Base-by-base conservation (phyloP, 1,140 invertebrate species). In the Asobara japonica region DNA sequence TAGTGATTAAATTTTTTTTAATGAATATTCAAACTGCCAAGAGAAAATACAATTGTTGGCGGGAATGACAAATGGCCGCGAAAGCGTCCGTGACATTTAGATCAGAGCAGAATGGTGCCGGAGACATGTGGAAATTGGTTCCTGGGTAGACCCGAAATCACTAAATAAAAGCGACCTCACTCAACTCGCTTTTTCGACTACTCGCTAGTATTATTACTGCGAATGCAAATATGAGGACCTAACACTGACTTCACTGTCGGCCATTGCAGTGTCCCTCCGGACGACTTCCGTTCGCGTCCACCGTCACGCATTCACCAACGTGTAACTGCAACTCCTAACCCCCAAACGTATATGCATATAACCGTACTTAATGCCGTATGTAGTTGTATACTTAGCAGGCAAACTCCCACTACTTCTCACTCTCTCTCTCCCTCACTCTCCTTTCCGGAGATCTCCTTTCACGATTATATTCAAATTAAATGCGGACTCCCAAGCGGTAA, bases 401-500 rank as follows among this genome's bases (percentile, higher is more conserved):
- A 22, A 65, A 51, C 51, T 56, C 51, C 10, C 2, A 56, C 51
- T 25, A 56, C 8, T 10, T 56, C 13, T 16, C n/a, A 29, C 29
- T 48, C 36, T 60, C 60, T 29, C 68, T 60, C 60, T 56, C 45
- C 3, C 45, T 66, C 62, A 66, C 70, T n/a, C 60, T 1, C 38
- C 30, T 60, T 30, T 82, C 74, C 80, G 79, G 79, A 86, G 84
- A 87, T 86, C 80, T 85, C 81, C 82, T 82, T 83, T 77, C 82
- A 74, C 81, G 86, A 87, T 87, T 87, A 86, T 87, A 87, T 87
- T 87, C 85, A 87, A 87, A 87, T 87, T 87, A 87, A 87, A 87
- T 86, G 85, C 83, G 79, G 79, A 82, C 79, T 83, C 84, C 36
- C 79, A 78, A 84, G 81, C 81, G 80, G 84, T 86, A 85, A 87